Base-by-base conservation (phyloP, 2,888 invertebrate species). In the Coelogynopora nodosa region DNA sequence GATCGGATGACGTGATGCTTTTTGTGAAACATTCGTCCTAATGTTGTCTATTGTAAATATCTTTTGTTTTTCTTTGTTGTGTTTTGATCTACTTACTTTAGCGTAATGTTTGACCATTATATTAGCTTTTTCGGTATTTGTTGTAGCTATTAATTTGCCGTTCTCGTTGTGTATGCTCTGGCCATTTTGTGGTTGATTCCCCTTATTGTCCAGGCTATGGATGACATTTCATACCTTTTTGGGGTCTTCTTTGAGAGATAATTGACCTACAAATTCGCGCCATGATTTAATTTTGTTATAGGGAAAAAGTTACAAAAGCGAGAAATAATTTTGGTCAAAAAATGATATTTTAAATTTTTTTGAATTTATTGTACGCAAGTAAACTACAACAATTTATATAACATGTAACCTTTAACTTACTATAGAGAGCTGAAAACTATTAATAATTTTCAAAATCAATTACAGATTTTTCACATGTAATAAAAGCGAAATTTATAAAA, bases 131-230 rank as follows among this genome's bases (percentile, higher is more conserved):
- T 84, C 84, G 0, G 5, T 84, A 1, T 5, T 1, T n/a, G 84
- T 84, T 18, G 31, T 84, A 13, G 84, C 30, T n/a, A 29, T 27
- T n/a, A n/a, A n/a, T 30, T 67, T 31, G 84, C 49, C 84, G 29
- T 84, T 0, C 18, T 27, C 26, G 31, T 84, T 29, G 0, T 31
- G 84, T 0, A 84, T 28, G 26, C 84, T 49, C 29, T 83, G 30
- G 1, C 49, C 83, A 29, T 83, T 31, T 26, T 83, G 83, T 13
- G 31, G 83, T 31, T 83, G 83, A 26, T 83, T 83, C 2, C 83
- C 49, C 5, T 83, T 83, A n/a, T 74, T 74, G 23, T 74, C 74
- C 2, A 74, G 5, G 23, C 74, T 74, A 26, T 74, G 74, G 27
- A 74, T 26, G 23, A 74, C 74, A 23, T 74, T 74, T 26, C 74